phyloP scores from a whole-genome alignment of 2,888 invertebrate species.

The Molanna angustata region DNA sequence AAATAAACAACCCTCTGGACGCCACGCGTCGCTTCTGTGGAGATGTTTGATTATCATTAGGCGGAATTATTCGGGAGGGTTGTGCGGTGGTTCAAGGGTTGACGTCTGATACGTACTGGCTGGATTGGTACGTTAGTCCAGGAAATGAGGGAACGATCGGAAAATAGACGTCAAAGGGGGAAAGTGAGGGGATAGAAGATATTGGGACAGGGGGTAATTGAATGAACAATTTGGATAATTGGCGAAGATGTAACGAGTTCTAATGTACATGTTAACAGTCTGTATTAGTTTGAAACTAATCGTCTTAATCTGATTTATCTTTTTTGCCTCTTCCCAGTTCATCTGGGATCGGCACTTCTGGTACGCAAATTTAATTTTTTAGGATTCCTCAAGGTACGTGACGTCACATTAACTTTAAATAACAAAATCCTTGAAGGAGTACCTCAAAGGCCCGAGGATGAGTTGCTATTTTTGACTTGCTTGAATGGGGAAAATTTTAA shows the following conservation, averaged over 20 bases:
- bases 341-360: no score
- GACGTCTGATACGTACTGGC: background rate
- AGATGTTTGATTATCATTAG: conserved; percentile 18
- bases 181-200: background rate
- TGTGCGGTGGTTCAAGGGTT: conserved; percentile 4
- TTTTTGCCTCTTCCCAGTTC: no score
- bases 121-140: background rate
- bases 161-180: background rate
- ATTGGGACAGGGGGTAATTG: conserved; percentile 2
- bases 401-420: no score
- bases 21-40: conserved; percentile 6
- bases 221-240: conserved; percentile 10
- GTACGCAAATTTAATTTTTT: no score
- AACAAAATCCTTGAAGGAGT: no score
- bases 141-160: conserved; percentile 1
- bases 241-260: conserved; percentile 5
- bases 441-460: no score
- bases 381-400: no score
- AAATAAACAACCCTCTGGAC: conserved; percentile 13
- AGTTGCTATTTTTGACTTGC: no score
- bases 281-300: no score
- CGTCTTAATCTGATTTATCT: no score
- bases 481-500: no score
- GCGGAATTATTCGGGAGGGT: conserved; percentile 8
- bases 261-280: no score